These are phyloP conservation scores for Pseudopipra pipra DNA, from an alignment of 2,113 vertebrate genomes.

Conservation along the genomic window DNA sequence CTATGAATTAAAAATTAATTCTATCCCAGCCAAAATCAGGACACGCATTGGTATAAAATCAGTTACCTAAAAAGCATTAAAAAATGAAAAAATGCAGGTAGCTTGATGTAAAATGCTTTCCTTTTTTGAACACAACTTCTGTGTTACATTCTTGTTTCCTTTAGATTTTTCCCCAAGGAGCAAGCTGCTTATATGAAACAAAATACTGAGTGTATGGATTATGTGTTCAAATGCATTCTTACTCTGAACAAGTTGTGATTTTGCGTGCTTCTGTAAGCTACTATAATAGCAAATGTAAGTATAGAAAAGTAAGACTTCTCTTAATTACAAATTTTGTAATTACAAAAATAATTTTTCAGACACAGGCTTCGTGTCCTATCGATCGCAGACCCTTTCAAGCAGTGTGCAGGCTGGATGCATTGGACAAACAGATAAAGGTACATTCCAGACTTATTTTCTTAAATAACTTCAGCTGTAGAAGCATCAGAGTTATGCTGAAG, in stretches of 20 bases:
- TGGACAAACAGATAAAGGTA: slow-evolving; percentile 75
- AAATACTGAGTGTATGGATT: neutral
- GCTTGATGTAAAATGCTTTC: neutral
- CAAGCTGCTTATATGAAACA: neutral
- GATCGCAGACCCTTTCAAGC: slow-evolving; percentile 89
- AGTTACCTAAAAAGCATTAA: neutral
- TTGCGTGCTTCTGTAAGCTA: neutral
- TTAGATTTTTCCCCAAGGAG: neutral
- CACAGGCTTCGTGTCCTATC: slow-evolving; percentile 88
- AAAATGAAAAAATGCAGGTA: neutral
- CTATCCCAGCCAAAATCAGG: neutral
- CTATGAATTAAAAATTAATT: neutral
- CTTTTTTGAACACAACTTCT: neutral
- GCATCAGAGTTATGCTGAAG: neutral
- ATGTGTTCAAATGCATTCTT: neutral
- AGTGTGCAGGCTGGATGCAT: slow-evolving; percentile 80
- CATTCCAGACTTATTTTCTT: neutral
- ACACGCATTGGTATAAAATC: neutral
- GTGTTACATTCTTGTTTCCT: neutral
- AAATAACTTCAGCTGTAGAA: neutral
- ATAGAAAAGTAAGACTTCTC: neutral
- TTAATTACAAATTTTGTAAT: neutral
- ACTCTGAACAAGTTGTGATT: neutral
- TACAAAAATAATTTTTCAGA: slow-evolving; percentile 75
- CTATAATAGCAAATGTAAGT: neutral